phyloP scores from a whole-genome alignment of 2,888 invertebrate genomes.

The Drosophila anceps region DNA sequence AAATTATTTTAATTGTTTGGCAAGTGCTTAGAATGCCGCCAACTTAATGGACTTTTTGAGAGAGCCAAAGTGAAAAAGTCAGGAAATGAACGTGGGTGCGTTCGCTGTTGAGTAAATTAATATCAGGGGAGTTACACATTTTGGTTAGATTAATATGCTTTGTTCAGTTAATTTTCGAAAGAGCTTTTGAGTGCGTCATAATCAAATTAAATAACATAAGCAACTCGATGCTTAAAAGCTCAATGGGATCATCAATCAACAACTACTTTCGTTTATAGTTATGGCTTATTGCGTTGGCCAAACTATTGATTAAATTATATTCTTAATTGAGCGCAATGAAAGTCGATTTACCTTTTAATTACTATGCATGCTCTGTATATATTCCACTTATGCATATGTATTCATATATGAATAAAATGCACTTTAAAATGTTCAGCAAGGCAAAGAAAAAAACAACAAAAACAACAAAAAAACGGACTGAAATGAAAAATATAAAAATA shows the following conservation, averaged over 20 bases:
- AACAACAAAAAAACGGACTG: constrained; percentile 17
- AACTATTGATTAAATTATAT: constrained; percentile 54
- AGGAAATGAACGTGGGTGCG: constrained; percentile 44
- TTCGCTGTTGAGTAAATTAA: constrained; percentile 64
- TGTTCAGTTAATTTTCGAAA: constrained; percentile 74
- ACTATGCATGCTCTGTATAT: constrained; percentile 33
- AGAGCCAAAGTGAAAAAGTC: background rate
- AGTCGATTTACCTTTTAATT: constrained; percentile 63
- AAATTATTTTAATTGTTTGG: constrained; percentile 80
- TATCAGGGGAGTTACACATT: constrained; percentile 69
- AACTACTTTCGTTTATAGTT: background rate
- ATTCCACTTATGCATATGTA: background rate
- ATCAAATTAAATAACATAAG: constrained; percentile 13
- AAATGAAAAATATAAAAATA: constrained; percentile 21
- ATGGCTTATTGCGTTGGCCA: background rate
- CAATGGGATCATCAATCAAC: constrained; percentile 1
- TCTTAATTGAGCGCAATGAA: constrained; percentile 57
- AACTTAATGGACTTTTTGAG: constrained; percentile 73
- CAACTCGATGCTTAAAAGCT: background rate
- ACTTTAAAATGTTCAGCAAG: constrained; percentile 61
- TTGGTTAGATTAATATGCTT: constrained; percentile 72
- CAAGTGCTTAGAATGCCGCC: constrained; percentile 78
- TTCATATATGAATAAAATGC: constrained; percentile 28
- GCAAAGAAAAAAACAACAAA: background rate
- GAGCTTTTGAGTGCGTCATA: constrained; percentile 54